A percentile compares a stretch with the other conserved stretches of the same genome.
These are phyloP conservation scores for Macrobrachium rosenbergii DNA, from an alignment of 1,140 invertebrate genomes.

Conservation along the genomic window DNA sequence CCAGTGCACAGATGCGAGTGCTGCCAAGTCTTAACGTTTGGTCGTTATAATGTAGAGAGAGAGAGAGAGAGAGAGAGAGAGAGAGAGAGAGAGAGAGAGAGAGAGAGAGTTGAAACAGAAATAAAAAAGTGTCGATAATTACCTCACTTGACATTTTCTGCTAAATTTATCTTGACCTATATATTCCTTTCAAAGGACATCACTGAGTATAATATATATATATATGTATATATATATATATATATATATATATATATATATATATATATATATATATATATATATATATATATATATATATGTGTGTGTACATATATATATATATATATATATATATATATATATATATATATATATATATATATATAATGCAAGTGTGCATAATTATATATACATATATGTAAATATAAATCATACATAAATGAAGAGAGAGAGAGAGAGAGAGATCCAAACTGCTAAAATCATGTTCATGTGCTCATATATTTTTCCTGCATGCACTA, in stretches of 20 bases:
- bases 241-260: slow-evolving; percentile 20
- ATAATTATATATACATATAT: background rate
- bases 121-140: background rate
- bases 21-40: background rate
- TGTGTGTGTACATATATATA: background rate
- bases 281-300: background rate
- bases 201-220: background rate
- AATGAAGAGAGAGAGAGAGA: too few species aligned
- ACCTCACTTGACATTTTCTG: too few species aligned
- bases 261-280: slow-evolving; percentile 15
- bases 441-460: too few species aligned
- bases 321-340: background rate
- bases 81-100: slow-evolving; percentile 6
- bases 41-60: background rate
- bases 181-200: too few species aligned
- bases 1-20: background rate
- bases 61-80: slow-evolving; percentile 11
- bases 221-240: slow-evolving; percentile 10
- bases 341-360: background rate
- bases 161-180: too few species aligned
- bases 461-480: too few species aligned
- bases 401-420: too few species aligned
- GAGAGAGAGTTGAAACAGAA: background rate
- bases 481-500: too few species aligned
- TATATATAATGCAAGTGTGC: background rate